Evolutionary conservation across 2,113 vertebrate species (phyloP).

Genomic region (Hucho hucho): DNA sequence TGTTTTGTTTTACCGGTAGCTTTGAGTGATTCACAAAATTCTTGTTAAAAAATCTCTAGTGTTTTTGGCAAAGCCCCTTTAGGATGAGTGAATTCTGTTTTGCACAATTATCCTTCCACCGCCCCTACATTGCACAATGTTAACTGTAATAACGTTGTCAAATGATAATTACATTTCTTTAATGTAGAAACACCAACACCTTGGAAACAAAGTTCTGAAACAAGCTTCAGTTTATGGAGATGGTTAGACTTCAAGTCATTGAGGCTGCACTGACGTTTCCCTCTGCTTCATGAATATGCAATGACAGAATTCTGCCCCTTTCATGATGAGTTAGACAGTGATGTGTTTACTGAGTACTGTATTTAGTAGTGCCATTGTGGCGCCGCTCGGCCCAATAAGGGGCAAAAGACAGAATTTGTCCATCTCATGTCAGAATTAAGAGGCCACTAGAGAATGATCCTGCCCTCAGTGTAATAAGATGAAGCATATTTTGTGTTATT

Average conservation of each 20-base stretch:
- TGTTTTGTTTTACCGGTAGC: slow-evolving; percentile 14
- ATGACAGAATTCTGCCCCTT: background rate
- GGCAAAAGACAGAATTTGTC: background rate
- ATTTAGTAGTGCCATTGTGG: background rate
- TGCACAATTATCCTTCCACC: slow-evolving; percentile 59
- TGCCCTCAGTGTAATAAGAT: background rate
- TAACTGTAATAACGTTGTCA: background rate
- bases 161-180: slow-evolving; percentile 13
- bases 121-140: background rate
- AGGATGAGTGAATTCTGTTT: slow-evolving; percentile 55
- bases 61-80: background rate
- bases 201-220: slow-evolving; percentile 1
- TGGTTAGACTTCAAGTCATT: background rate
- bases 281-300: background rate
- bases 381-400: background rate
- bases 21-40: slow-evolving; percentile 33
- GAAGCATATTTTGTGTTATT: background rate
- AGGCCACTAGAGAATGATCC: background rate
- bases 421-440: background rate
- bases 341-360: slow-evolving; percentile 1
- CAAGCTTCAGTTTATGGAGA: slow-evolving; percentile 1
- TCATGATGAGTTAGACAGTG: slow-evolving; percentile 1
- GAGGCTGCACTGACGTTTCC: slow-evolving; percentile 1
- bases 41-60: background rate
- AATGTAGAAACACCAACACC: background rate